Conservation (phyloP, 2,888 invertebrate genomes). For the Acrocera orbiculus region DNA sequence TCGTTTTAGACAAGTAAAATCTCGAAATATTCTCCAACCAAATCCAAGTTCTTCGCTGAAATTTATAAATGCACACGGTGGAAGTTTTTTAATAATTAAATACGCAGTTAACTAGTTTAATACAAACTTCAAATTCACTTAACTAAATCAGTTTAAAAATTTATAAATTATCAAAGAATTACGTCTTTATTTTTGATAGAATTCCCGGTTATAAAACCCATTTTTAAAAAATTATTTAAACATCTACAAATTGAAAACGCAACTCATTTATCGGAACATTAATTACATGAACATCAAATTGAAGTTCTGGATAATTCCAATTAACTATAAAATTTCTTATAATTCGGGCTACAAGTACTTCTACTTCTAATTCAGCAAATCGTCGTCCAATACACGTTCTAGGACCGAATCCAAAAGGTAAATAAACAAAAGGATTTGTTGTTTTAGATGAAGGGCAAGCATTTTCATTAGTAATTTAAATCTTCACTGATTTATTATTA, state of each 20-base stretch:
- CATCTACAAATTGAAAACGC: slow-evolving; percentile 22
- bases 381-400: slow-evolving; percentile 53
- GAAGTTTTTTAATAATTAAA: too few species aligned
- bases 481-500: too few species aligned
- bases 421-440: slow-evolving; percentile 21
- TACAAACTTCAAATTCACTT: too few species aligned
- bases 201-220: too few species aligned
- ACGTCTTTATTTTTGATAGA: too few species aligned
- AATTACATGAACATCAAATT: slow-evolving; percentile 22
- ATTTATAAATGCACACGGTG: too few species aligned
- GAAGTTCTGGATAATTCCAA: slow-evolving; percentile 18
- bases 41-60: too few species aligned
- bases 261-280: slow-evolving; percentile 25
- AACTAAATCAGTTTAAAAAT: too few species aligned
- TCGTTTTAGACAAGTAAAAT: too few species aligned
- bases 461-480: slow-evolving; percentile 4
- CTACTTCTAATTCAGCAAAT: slow-evolving; percentile 56
- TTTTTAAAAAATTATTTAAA: slow-evolving; percentile 8
- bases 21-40: too few species aligned
- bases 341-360: slow-evolving; percentile 33
- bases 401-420: slow-evolving; percentile 55
- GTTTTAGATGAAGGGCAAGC: slow-evolving; percentile 10
- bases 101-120: too few species aligned
- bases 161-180: too few species aligned
- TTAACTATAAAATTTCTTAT: slow-evolving; percentile 23